Percentiles rank a stretch among this genome's conserved stretches.
Evolutionary conservation across 2,888 invertebrate species (phyloP).

Genomic region (Heliconius sara): DNA sequence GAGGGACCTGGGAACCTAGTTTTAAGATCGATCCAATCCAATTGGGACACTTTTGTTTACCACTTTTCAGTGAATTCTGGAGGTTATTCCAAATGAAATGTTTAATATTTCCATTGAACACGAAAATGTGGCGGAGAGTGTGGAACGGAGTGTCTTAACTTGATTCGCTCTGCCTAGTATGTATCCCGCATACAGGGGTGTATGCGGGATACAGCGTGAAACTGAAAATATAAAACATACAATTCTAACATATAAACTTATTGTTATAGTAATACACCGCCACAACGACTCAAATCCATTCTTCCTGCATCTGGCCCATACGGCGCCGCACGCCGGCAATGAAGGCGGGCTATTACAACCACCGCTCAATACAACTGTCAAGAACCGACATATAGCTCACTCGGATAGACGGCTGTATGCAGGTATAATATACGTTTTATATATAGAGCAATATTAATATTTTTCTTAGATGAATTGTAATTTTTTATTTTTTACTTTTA

Average conservation of each 20-base stretch:
- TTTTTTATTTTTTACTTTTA: too few species aligned
- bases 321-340: slow-evolving; percentile 92
- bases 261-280: slow-evolving; percentile 79
- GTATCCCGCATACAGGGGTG: too few species aligned
- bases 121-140: neutral
- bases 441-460: neutral
- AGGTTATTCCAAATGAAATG: too few species aligned
- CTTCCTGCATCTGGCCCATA: slow-evolving; percentile 91
- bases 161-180: neutral
- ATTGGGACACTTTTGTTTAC: too few species aligned
- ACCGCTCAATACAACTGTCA: slow-evolving; percentile 86
- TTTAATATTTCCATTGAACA: neutral
- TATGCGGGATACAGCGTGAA: too few species aligned
- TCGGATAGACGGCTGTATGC: slow-evolving; percentile 88
- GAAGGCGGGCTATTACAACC: slow-evolving; percentile 88
- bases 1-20: too few species aligned
- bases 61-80: too few species aligned
- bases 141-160: neutral
- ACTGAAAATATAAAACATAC: neutral
- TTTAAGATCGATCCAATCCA: too few species aligned
- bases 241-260: neutral
- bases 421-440: slow-evolving; percentile 75
- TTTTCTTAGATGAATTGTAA: too few species aligned
- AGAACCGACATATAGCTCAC: slow-evolving; percentile 88
- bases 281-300: slow-evolving; percentile 87